These are phyloP conservation scores for Polyodon spathula DNA, from an alignment of 2,113 vertebrate species.

Conservation along the genomic window DNA sequence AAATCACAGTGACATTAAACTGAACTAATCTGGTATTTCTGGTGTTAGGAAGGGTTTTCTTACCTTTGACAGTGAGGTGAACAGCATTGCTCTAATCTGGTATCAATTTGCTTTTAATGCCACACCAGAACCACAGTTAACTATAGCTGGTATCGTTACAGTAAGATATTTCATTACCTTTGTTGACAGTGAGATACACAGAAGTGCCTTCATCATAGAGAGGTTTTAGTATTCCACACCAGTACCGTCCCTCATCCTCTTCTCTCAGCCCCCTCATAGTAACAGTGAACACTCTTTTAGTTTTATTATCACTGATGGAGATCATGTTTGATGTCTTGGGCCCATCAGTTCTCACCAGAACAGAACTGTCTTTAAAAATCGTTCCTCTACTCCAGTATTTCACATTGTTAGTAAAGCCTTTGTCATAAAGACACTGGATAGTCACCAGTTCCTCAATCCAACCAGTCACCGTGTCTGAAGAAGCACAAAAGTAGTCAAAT, in stretches of 20 bases:
- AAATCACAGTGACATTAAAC: no score
- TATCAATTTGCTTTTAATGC: neutral
- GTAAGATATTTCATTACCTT: neutral
- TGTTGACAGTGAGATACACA: constrained; percentile 3
- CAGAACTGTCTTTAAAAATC: neutral
- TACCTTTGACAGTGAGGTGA: no score
- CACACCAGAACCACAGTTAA: neutral
- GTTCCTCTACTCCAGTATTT: constrained; percentile 5
- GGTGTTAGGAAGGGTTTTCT: no score
- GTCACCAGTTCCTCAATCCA: neutral
- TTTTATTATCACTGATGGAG: neutral
- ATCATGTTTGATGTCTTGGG: neutral
- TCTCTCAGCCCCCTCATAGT: no score
- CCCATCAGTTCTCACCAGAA: neutral
- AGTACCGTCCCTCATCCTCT: constrained; percentile 6
- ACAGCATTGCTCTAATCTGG: no score
- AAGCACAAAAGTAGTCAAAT: neutral
- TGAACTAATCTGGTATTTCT: no score
- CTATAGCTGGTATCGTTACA: neutral
- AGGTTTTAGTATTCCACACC: neutral
- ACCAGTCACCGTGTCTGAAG: constrained; percentile 1
- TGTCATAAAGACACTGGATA: neutral
- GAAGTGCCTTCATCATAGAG: neutral
- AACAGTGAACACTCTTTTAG: no score
- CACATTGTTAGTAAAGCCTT: neutral